Percentiles rank a stretch among this genome's conserved stretches.
These are phyloP conservation scores for Diaphora mendica DNA, from an alignment of 2,888 invertebrate species.

Conservation along the genomic window DNA sequence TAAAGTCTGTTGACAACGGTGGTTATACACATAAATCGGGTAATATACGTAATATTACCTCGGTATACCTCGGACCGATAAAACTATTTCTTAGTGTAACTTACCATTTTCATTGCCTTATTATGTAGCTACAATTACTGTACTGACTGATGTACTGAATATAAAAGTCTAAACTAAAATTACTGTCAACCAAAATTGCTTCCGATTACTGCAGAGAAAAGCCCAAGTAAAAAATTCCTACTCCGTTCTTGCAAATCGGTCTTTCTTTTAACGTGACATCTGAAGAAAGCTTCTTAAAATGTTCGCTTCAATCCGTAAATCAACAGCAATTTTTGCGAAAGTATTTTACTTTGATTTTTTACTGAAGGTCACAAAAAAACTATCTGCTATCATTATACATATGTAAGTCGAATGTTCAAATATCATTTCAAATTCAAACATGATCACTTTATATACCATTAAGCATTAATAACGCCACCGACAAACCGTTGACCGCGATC, in stretches of 20 bases:
- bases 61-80: no score
- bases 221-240: neutral
- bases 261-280: neutral
- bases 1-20: no score
- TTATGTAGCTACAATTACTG: neutral
- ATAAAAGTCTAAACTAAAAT: neutral
- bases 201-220: neutral
- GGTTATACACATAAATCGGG: no score
- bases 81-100: no score
- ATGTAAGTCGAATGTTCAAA: neutral
- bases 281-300: neutral
- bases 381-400: neutral
- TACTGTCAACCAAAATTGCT: neutral
- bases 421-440: neutral
- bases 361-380: neutral
- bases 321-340: no score
- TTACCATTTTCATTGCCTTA: no score
- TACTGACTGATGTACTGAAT: neutral
- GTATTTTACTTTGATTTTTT: neutral
- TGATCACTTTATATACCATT: neutral
- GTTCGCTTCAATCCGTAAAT: neutral
- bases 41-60: no score
- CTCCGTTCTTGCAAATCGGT: neutral
- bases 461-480: neutral
- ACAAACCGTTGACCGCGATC: neutral